These are phyloP conservation scores for Scarus forsteni DNA, from an alignment of 2,797 vertebrate genomes.

Conservation along the genomic window DNA sequence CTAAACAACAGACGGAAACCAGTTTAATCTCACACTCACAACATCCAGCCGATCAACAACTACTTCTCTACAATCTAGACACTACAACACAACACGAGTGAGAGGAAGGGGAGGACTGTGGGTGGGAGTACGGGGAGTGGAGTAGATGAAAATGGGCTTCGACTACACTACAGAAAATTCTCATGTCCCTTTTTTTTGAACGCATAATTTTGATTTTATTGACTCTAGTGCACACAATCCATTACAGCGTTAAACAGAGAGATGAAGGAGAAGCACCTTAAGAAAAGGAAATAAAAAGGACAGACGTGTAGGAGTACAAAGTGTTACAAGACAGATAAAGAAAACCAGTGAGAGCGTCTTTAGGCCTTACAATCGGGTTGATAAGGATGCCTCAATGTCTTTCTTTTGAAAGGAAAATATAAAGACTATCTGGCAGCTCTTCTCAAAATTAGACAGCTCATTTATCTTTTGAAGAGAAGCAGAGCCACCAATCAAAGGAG, in stretches of 20 bases:
- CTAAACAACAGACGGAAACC: conserved; percentile 5
- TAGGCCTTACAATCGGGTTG: conserved; percentile 15
- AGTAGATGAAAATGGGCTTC: not conserved
- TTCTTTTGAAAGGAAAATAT: conserved; percentile 13
- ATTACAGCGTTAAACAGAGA: conserved; percentile 85
- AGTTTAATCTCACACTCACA: conserved; percentile 5
- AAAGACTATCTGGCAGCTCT: conserved; percentile 1
- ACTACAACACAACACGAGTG: conserved; percentile 52
- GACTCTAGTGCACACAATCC: conserved; percentile 89
- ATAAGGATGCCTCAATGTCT: not conserved
- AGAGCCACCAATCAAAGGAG: not conserved
- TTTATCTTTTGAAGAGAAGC: conserved; percentile 5
- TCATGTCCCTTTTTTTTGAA: conserved; percentile 78
- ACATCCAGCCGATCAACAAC: conserved; percentile 16
- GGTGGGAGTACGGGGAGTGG: not conserved
- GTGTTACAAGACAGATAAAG: conserved; percentile 61
- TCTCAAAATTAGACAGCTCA: conserved; percentile 8
- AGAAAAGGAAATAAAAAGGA: conserved; percentile 47
- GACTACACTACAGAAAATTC: conserved; percentile 63
- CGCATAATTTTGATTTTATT: conserved; percentile 90
- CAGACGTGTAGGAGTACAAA: conserved; percentile 65
- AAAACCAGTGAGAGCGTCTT: conserved; percentile 40
- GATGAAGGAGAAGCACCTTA: conserved; percentile 32
- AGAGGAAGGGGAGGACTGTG: not conserved
- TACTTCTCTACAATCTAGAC: conserved; percentile 51